These are phyloP conservation scores for Nilaparvata lugens DNA, from an alignment of 1,140 invertebrate species.

Conservation along the genomic window DNA sequence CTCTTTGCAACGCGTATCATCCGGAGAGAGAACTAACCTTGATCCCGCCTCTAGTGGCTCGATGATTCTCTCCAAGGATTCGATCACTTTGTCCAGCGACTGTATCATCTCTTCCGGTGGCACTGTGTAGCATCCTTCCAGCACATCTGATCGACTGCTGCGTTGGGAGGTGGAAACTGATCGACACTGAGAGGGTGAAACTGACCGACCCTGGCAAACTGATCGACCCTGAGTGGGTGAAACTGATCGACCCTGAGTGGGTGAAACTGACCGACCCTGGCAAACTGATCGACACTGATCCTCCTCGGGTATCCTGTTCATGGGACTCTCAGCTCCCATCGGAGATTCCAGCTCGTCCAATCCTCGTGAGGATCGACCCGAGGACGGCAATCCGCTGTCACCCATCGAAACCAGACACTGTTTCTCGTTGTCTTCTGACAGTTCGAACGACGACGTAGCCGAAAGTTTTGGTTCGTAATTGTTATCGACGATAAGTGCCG, in stretches of 20 bases:
- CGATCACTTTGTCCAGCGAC: constrained; percentile 18
- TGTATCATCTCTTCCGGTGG: constrained; percentile 11
- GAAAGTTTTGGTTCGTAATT: constrained; percentile 10
- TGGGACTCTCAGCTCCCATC: not conserved
- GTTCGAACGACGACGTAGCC: constrained; percentile 1
- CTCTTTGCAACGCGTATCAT: not conserved
- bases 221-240: not conserved
- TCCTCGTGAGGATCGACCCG: constrained; percentile 10
- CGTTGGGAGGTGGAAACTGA: not conserved
- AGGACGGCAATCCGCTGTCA: constrained; percentile 11
- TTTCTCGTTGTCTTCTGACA: constrained; percentile 7
- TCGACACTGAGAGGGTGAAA: not conserved
- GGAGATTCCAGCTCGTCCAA: constrained; percentile 5
- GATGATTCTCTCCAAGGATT: constrained; percentile 19
- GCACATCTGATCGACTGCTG: not conserved
- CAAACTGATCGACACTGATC: no score
- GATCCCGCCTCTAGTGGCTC: constrained; percentile 12
- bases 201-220: no score
- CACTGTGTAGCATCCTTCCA: not conserved
- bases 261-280: no score
- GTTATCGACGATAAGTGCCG: constrained; percentile 6
- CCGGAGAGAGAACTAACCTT: not conserved
- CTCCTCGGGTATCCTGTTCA: no score
- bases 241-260: not conserved
- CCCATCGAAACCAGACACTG: constrained; percentile 7